phyloP scores from a whole-genome alignment of 2,888 invertebrate genomes.

The Endotricha flammealis region DNA sequence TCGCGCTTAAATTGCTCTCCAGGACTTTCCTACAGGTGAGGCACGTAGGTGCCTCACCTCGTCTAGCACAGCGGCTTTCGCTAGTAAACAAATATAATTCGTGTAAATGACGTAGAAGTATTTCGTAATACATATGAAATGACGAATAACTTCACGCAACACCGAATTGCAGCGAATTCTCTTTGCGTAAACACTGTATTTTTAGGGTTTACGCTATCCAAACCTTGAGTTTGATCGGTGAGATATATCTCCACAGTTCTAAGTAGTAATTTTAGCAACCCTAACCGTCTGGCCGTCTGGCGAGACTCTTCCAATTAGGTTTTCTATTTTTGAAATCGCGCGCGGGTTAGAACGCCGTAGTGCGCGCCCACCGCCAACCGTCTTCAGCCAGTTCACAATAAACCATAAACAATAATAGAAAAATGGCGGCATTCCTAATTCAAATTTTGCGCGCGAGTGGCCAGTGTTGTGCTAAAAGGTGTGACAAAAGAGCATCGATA shows the following conservation, averaged over 20 bases:
- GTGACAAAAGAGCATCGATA: slow-evolving; percentile 6
- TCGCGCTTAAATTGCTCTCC: too few relatives aligned
- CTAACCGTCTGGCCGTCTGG: slow-evolving; percentile 61
- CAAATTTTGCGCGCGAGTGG: slow-evolving; percentile 19
- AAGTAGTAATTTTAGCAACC: slow-evolving; percentile 57
- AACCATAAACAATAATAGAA: slow-evolving; percentile 34
- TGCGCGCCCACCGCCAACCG: slow-evolving; percentile 38
- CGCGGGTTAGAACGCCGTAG: slow-evolving; percentile 36
- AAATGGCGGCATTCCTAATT: slow-evolving; percentile 23
- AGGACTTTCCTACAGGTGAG: too few relatives aligned
- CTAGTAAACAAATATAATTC: too few relatives aligned
- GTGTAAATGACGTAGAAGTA: too few relatives aligned
- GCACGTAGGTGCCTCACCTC: too few relatives aligned
- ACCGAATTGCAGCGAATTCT: neutral
- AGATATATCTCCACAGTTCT: slow-evolving; percentile 39
- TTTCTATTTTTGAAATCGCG: slow-evolving; percentile 56
- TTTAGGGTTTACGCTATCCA: slow-evolving; percentile 29
- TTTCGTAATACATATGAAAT: too few relatives aligned
- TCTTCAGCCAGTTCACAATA: slow-evolving; percentile 34
- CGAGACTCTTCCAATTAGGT: slow-evolving; percentile 52
- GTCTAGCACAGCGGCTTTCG: too few relatives aligned
- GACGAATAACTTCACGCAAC: too few relatives aligned
- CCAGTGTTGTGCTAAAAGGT: slow-evolving; percentile 7
- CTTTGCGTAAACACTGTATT: slow-evolving; percentile 24
- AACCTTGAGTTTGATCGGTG: slow-evolving; percentile 26